Base-by-base conservation (phyloP, 2,797 vertebrate species). In the Sparus aurata region DNA sequence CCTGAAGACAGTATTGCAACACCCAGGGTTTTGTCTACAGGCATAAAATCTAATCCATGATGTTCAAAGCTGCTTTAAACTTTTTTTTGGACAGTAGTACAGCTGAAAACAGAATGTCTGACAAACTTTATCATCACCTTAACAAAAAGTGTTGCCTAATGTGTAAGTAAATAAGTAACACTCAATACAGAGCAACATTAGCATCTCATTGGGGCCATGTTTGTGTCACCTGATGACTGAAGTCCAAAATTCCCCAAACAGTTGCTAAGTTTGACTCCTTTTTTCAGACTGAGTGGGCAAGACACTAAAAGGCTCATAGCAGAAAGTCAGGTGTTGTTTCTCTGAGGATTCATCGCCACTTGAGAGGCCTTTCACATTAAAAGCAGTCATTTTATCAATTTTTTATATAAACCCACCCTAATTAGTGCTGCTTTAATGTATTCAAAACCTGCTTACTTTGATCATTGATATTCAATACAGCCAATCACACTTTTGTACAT, bases 31-130 rank as follows among this genome's bases (percentile, higher is more conserved):
- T 58, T 25, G 22, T 69, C 61, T 16, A 15, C 25, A 60, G 74
- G 62, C 66, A 49, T 47, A 4, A 20, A 11, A n/a, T 80, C 73
- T 55, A 52, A 55, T 65, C 60, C 70, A 70, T 47, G 63, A 57
- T 10, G 2, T 53, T 62, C 27, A 57, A 66, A 66, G 54, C 34
- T 66, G 4, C 50, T 73, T 43, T 22, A 27, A 25, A 69, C 6
- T 25, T 16, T 3, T 27, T 38, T 72, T 70, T 55, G 1, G 49
- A 27, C 38, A 47, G 43, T 13, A 69, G 20, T 12, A 45, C 47
- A 57, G 61, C 11, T 52, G 16, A 62, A 61, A 67, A 66, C 12
- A 59, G 1, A 20, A 23, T 13, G 22, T 63, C 9, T 38, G 55
- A 66, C 25, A 27, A 12, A 55, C 18, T 30, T 34, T 34, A 34